Evolutionary conservation across 2,113 vertebrate genomes (phyloP), one percentile per base, ranked within the genome.

Genomic region (Misgurnus anguillicaudatus): DNA sequence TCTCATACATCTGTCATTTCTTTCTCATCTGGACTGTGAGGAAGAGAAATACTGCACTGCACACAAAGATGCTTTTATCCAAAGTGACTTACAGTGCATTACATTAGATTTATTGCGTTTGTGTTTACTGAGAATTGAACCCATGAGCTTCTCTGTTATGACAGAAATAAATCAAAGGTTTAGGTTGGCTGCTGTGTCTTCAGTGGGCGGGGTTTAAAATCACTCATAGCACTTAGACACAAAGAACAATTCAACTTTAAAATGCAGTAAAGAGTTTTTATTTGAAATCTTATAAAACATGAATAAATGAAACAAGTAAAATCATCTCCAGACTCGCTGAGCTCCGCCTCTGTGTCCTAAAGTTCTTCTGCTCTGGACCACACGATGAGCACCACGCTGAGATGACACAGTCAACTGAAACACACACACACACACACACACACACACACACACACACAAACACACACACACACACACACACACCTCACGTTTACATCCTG

Each of bases 271-370:
- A 57, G 55, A 45, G 53, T 6, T 36, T 73, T 74, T 74, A 74
- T 74, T 74, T 61, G 13, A 16, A 61, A 74, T 31, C 45, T 61
- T 6, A 19, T 13, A 63, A 38, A 36, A 63, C 21, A 62, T 63
- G 24, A 63, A 14, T 11, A 42, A 48, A 21, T 63, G 42, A 75
- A 14, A 74, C 1, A 6, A 47, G 7, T 10, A 38, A 8, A 4
- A 4, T 75, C 45, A 75, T 63, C 60, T 75, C 73, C 73, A 75
- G 58, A 75, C 73, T 63, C 63, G 38, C 21, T 75, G 84, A 41
- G 65, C 13, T 78, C 64, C 81, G 24, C n/a, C 38, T 21, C 66
- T 79, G 17, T 65, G 84, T 2, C 69, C 70, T 9, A 61, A 48
- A 2, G 64, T 21, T 36, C 47, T n/a, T 1, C 53, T 36, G 39